Conservation (phyloP, 2,113 vertebrate species). For the Melanotaenia duboulayi region DNA sequence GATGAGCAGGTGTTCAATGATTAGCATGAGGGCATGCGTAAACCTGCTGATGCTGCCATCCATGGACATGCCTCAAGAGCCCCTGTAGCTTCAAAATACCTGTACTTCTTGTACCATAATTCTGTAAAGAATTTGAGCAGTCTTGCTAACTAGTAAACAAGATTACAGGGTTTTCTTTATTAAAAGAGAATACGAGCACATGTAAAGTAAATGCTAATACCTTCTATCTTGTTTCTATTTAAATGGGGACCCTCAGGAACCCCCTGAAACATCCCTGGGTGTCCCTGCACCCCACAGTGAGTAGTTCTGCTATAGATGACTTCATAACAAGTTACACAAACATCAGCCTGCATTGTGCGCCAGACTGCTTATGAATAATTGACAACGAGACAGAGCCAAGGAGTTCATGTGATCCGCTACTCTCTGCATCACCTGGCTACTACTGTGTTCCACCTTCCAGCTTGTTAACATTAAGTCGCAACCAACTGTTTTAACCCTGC, state of each 20-base stretch:
- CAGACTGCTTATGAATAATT: slow-evolving; percentile 69
- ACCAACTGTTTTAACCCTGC: slow-evolving; percentile 7
- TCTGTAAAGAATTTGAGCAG: neutral
- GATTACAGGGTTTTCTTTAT: neutral
- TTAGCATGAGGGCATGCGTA: slow-evolving; percentile 38
- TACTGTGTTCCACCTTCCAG: slow-evolving; percentile 26
- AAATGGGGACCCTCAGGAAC: neutral
- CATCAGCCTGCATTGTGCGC: slow-evolving; percentile 22
- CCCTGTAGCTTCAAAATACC: slow-evolving; percentile 15
- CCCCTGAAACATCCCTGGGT: slow-evolving; percentile 5
- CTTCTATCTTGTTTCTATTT: neutral
- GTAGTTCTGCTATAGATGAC: slow-evolving; percentile 2
- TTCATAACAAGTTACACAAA: slow-evolving; percentile 20
- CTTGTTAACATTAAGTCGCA: slow-evolving; percentile 8
- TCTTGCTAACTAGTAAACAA: neutral
- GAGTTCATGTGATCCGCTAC: slow-evolving; percentile 64
- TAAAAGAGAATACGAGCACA: neutral
- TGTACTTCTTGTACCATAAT: neutral
- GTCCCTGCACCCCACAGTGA: slow-evolving; percentile 29
- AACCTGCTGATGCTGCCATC: slow-evolving; percentile 27
- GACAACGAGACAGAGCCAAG: slow-evolving; percentile 51
- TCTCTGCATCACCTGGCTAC: slow-evolving; percentile 59
- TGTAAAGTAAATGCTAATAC: neutral
- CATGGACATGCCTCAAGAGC: neutral
- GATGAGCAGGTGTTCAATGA: slow-evolving; percentile 51